phyloP scores from a whole-genome alignment of 2,888 invertebrate species.

The Julus scandinavius region DNA sequence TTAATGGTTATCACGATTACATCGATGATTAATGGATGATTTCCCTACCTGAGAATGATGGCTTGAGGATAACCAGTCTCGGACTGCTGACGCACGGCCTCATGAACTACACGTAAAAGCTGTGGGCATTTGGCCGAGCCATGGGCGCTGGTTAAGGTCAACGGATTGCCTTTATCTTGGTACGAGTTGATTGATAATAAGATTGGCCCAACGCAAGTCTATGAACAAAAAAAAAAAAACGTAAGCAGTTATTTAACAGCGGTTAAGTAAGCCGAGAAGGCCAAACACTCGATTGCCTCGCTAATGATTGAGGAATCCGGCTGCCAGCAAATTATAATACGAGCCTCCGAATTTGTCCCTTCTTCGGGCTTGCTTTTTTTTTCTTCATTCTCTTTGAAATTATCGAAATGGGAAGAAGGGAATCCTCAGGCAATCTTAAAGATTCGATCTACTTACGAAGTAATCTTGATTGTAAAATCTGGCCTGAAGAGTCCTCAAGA shows the following conservation, averaged over 20 bases:
- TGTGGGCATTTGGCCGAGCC: constrained; percentile 80
- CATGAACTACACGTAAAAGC: constrained; percentile 87
- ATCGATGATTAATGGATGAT: constrained; percentile 32
- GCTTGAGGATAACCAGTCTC: constrained; percentile 97
- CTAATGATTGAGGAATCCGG: neutral
- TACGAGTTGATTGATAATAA: constrained; percentile 90
- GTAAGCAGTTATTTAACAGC: neutral
- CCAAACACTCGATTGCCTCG: constrained; percentile 15
- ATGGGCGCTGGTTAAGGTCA: constrained; percentile 84
- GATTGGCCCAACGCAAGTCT: constrained; percentile 95
- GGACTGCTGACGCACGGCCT: constrained; percentile 91
- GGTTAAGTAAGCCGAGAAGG: constrained; percentile 9
- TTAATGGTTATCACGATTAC: neutral
- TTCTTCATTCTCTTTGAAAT: neutral
- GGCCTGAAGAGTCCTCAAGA: constrained; percentile 89
- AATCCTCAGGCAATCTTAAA: neutral
- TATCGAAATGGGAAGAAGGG: neutral
- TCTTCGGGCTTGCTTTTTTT: neutral
- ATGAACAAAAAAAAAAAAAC: constrained; percentile 64
- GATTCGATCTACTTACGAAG: constrained; percentile 76
- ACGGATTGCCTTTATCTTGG: constrained; percentile 85
- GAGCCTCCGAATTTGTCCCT: constrained; percentile 27
- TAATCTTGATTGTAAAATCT: constrained; percentile 87
- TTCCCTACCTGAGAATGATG: constrained; percentile 81
- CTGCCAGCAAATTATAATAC: neutral